Conservation (phyloP, 2,888 invertebrate species). For the Cephalotes varians region DNA sequence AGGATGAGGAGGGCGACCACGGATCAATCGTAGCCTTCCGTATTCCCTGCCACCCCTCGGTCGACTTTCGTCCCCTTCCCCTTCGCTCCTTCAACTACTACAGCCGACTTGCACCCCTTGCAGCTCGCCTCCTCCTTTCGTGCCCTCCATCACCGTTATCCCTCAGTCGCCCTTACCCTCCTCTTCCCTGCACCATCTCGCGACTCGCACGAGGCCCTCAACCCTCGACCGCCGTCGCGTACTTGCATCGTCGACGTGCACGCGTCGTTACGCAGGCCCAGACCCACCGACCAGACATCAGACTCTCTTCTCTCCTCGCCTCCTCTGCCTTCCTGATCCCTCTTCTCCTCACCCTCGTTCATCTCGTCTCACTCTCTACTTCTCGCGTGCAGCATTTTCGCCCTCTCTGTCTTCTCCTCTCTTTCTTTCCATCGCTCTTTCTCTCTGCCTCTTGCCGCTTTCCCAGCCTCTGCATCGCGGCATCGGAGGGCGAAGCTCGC, state of each 20-base stretch:
- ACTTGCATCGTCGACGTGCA: conserved; percentile 79
- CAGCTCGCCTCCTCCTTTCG: conserved; percentile 62
- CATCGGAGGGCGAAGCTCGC: conserved; percentile 61
- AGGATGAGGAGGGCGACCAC: conserved; percentile 79
- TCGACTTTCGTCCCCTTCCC: conserved; percentile 80
- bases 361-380: conserved; percentile 23
- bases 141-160: conserved; percentile 52
- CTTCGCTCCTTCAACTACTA: conserved; percentile 71
- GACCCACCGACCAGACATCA: conserved; percentile 76
- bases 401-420: background rate
- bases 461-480: conserved; percentile 44
- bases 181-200: conserved; percentile 56
- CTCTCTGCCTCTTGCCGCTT: conserved; percentile 2
- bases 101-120: conserved; percentile 72
- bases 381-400: conserved; percentile 12
- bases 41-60: conserved; percentile 82
- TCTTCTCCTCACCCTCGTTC: conserved; percentile 23
- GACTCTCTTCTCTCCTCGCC: conserved; percentile 53
- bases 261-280: conserved; percentile 84
- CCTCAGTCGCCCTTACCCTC: conserved; percentile 43
- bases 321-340: background rate
- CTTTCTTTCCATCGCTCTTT: background rate
- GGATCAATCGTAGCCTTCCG: conserved; percentile 84
- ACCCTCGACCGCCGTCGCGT: conserved; percentile 70
- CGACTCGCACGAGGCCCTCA: conserved; percentile 71